A percentile compares a stretch with the other conserved stretches of the same genome.
Conservation (phyloP, 2,797 vertebrate genomes). For the Danio tinwini region DNA sequence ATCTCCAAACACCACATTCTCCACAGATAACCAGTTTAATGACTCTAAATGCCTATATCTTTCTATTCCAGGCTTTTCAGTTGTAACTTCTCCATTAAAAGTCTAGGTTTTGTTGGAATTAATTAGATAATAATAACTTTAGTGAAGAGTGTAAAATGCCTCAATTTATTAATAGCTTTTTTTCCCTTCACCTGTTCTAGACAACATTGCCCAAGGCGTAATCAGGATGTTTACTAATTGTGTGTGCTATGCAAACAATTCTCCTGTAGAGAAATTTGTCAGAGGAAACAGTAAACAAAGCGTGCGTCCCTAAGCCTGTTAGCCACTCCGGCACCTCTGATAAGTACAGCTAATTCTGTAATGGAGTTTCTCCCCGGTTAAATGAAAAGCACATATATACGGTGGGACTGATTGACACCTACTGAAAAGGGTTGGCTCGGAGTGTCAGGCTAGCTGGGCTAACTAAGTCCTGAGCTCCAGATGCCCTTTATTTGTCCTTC, state of each 20-base stretch:
- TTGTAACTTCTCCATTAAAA: neutral
- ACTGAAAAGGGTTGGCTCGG: constrained; percentile 47
- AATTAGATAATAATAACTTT: constrained; percentile 26
- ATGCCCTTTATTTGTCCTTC: constrained; percentile 69
- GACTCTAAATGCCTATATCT: constrained; percentile 3
- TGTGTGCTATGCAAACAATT: constrained; percentile 66
- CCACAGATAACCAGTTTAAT: neutral
- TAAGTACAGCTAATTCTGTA: constrained; percentile 67
- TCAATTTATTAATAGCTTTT: constrained; percentile 34
- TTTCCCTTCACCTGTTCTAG: constrained; percentile 42
- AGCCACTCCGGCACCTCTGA: constrained; percentile 62
- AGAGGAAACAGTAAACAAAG: constrained; percentile 67
- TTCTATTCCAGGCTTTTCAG: neutral
- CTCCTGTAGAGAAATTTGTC: constrained; percentile 69
- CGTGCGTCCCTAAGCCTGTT: constrained; percentile 66
- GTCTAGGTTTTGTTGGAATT: constrained; percentile 9
- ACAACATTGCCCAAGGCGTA: constrained; percentile 65
- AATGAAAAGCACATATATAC: constrained; percentile 49
- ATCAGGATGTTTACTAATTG: constrained; percentile 66
- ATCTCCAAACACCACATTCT: neutral
- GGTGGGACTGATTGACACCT: constrained; percentile 63
- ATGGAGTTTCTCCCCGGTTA: constrained; percentile 36
- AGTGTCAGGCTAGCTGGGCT: constrained; percentile 5
- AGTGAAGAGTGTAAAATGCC: constrained; percentile 25
- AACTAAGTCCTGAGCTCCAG: constrained; percentile 16